Base-by-base conservation (phyloP, 2,113 vertebrate species). In the Sinocyclocheilus anshuiensis region DNA sequence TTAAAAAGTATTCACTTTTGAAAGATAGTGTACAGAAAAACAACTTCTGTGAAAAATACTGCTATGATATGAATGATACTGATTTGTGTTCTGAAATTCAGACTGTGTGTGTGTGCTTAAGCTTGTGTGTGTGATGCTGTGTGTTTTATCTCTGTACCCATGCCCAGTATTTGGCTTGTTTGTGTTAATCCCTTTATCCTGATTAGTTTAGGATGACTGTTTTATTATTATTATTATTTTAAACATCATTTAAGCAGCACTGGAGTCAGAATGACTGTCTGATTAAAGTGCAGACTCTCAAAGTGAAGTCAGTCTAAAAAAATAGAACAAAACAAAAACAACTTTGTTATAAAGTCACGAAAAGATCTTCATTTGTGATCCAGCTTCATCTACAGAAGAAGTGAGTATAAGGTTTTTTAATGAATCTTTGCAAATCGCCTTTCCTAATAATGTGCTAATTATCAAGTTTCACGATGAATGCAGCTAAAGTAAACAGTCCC, bases 131-230 rank as follows among this genome's bases (percentile, higher is more conserved):
- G 65, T 69, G 65, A 11, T 33, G 6, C n/a, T 79, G 16, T 72
- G n/a, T 76, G 42, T 59, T 18, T 76, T 88, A 83, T 81, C 12
- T 74, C 71, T 72, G 18, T 65, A 36, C 65, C 7, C 59, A 11
- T 50, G 67, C 55, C 53, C 69, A 77, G 33, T 78, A 24, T 63
- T 67, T 83, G 22, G 67, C 45, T 61, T 77, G 81, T 61, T 53
- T 71, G 26, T 39, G 65, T 29, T 88, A 90, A 85, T 83, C 88
- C 61, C 79, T 86, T 85, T 83, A 87, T 75, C 82, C 26, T 71
- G 45, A 86, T 87, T 86, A 90, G 75, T 61, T 36, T 59, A 11
- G 7, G 22, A 63, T 67, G 77, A 72, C 48, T 81, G 80, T 26
- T 78, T 63, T 63, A 3, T 67, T 67, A 7, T 79, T 36, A 61